Base-by-base conservation (phyloP, 1,140 invertebrate genomes). In the Cydia strobilella region DNA sequence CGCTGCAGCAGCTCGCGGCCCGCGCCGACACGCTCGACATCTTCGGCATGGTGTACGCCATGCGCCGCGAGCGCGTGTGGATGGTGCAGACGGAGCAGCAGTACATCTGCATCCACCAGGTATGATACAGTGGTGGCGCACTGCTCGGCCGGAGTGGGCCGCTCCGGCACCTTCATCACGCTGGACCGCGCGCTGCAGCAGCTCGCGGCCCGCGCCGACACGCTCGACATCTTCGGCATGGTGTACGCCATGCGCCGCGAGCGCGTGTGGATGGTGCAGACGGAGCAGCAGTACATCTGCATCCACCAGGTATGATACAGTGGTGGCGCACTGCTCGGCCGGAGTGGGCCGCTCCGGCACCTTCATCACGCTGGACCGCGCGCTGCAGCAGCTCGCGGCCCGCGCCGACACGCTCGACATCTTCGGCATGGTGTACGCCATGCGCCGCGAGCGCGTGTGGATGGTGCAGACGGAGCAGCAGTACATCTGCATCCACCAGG, bases 51-150 rank as follows among this genome's bases (percentile, higher is more conserved):
- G 99, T 99, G 18, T 97, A 96, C 93, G 96, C 97, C 79, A 99
- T 99, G 98, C 95, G 99, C 62, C 97, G 97, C 90, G 98, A 99
- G 90, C 95, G 99, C 74, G 98, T 99, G 10, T 98, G 98, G 96
- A 99, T 99, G 98, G 98, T 99, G 31, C 97, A 98, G 93, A 97
- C 97, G 3, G 97, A 99, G 94, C 98, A 98, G 94, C 98, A 99
- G 90, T 99, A 99, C 86, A 98, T 99, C 85, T 99, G 98, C 89
- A 98, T 99, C 81, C 97, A 99, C 92, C 97, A n/a, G n/a, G n/a
- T n/a, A n/a, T n/a, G n/a, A n/a, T n/a, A n/a, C 98, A 4, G 97
- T 99, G 73, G 96, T 99, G 45, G 98, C 98, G 7, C 98, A 99
- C 94, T 99, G 98, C 94, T 97, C 95, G 94, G 92, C 90, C 18